Evolutionary conservation across 2,113 vertebrate genomes (phyloP), one percentile per base, ranked within the genome.

Genomic region (Tychaedon coryphoeus): DNA sequence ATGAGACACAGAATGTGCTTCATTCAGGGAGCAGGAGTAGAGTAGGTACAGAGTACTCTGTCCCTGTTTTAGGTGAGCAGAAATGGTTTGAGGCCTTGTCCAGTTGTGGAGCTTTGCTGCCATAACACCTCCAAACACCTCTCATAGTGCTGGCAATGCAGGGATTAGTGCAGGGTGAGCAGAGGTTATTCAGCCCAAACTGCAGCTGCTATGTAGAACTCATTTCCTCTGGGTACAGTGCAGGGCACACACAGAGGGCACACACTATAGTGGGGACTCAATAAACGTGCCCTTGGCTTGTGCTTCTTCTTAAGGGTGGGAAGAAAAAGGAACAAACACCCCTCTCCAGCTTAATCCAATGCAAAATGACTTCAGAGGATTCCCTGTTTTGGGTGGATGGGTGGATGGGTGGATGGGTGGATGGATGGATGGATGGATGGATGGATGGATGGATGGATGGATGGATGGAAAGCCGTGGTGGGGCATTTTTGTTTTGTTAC

Each of bases 211-310:
- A 3, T 15, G 29, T 14, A 11, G 36, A 56, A 2, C 50, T 60
- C n/a, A 2, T 22, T 42, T n/a, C 13, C 23, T 62, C 19, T 65
- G 28, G 17, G 33, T 5, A 8, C 0, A 0, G 29, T 28, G 28
- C 14, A 12, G 24, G 69, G 45, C 11, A 48, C 45, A 22, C n/a
- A 2, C 31, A 40, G 20, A 53, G 60, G 29, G 10, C 33, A 2
- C 45, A 33, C 25, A 17, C 29, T 7, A 14, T 11, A 58, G 47
- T 8, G 53, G 64, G 45, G 60, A 36, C 22, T 25, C 38, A n/a
- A 26, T 28, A 60, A 81, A 40, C 13, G 1, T 4, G 20, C 19
- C 33, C 22, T 62, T 78, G 9, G 19, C 33, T 69, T 31, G 34
- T 70, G 45, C 36, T 92, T 4, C 3, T 65, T 84, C 19, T 36